A percentile compares a stretch with the other conserved stretches of the same genome.
These are phyloP conservation scores for Centropus bengalensis DNA, from an alignment of 2,113 vertebrate species.

Conservation along the genomic window DNA sequence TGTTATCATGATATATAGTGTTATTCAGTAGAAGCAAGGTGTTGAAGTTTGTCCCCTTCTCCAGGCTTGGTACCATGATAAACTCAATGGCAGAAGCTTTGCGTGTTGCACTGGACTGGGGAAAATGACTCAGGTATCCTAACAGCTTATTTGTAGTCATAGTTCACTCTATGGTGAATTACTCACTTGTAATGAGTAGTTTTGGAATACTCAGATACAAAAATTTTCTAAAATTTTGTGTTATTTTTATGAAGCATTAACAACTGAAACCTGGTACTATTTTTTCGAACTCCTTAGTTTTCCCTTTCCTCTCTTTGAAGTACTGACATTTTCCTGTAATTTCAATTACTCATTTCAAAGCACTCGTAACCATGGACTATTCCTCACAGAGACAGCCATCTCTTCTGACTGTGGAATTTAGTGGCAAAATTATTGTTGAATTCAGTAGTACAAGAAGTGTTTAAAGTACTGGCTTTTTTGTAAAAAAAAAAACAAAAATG, in stretches of 20 bases:
- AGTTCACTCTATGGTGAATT: not conserved
- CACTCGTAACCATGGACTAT: not conserved
- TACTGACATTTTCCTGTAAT: not conserved
- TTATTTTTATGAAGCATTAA: not conserved
- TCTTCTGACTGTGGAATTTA: not conserved
- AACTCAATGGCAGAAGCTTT: not conserved
- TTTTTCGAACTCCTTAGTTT: not conserved
- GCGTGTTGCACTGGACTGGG: not conserved
- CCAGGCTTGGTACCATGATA: not conserved
- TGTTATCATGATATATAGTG: accelerated
- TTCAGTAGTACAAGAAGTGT: not conserved
- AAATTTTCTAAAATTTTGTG: not conserved
- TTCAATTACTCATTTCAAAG: not conserved
- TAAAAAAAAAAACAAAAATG: not conserved
- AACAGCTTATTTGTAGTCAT: not conserved
- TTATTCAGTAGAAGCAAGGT: not conserved
- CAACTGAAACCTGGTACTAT: not conserved
- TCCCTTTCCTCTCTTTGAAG: not conserved
- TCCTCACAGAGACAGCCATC: not conserved
- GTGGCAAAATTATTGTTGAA: not conserved
- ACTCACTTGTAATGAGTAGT: not conserved
- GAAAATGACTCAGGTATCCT: too few species aligned
- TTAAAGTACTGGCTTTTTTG: not conserved
- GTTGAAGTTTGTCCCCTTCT: not conserved
- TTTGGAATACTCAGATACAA: not conserved